Percentiles rank a stretch among this genome's conserved stretches.
phyloP scores from a whole-genome alignment of 1,140 invertebrate genomes.

The Caenorhabditis brenneri region DNA sequence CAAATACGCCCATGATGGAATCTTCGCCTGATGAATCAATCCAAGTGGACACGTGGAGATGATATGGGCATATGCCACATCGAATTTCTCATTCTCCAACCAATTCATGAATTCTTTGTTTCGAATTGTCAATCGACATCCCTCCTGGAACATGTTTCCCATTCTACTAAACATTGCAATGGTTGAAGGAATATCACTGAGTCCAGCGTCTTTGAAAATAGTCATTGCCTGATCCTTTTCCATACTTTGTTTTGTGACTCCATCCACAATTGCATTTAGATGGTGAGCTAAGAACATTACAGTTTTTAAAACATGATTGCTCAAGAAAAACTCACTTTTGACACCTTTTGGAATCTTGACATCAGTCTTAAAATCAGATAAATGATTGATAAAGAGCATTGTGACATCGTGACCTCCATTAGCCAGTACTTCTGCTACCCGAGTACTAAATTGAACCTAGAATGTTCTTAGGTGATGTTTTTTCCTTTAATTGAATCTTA shows the following conservation, averaged over 20 bases:
- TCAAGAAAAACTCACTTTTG: neutral
- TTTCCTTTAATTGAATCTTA: no score
- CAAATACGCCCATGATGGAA: slow-evolving; percentile 56
- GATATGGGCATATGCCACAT: slow-evolving; percentile 53
- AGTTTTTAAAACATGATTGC: no score
- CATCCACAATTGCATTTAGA: slow-evolving; percentile 2
- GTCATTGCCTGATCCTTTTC: slow-evolving; percentile 29
- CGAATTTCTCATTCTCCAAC: slow-evolving; percentile 52
- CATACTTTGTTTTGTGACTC: slow-evolving; percentile 13
- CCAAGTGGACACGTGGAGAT: slow-evolving; percentile 51
- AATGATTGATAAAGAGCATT: slow-evolving; percentile 9
- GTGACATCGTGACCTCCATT: slow-evolving; percentile 57
- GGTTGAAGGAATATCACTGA: neutral
- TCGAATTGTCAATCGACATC: slow-evolving; percentile 12
- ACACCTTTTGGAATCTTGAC: slow-evolving; percentile 45
- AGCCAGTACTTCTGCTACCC: slow-evolving; percentile 51
- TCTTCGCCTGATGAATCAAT: slow-evolving; percentile 47
- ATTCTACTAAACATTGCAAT: slow-evolving; percentile 17
- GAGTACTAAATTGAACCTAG: slow-evolving; percentile 45
- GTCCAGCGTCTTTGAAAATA: slow-evolving; percentile 39
- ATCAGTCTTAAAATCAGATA: slow-evolving; percentile 27
- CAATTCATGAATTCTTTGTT: slow-evolving; percentile 56
- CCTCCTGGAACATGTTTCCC: slow-evolving; percentile 8
- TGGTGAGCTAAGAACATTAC: neutral
- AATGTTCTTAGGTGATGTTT: neutral